These are phyloP conservation scores for cat (Felis catus) DNA, from an alignment of 2,113 vertebrate genomes.

Conservation along the genomic window F.catus_Fca126_mat1.0 CM031421.1:41048001-41048500, in stretches of 20 bases:
- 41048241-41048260: background rate
- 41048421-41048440: background rate
- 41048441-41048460: background rate
- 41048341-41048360: background rate
- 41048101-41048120: background rate
- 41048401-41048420: background rate
- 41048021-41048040: background rate
- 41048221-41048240: background rate
- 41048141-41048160: background rate
- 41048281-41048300: background rate
- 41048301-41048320: background rate
- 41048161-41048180: background rate
- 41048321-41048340: background rate
- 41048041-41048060: background rate
- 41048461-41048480: background rate
- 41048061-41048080: background rate
- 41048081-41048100: background rate
- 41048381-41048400: background rate
- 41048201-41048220: background rate
- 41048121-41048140: background rate
- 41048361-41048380: background rate
- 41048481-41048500: background rate
- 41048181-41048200: background rate
- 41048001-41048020: background rate
- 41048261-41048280: background rate